A percentile compares a stretch with the other conserved stretches of the same genome.
phyloP scores from a whole-genome alignment of 2,888 invertebrate genomes.

The Papilio demoleus region DNA sequence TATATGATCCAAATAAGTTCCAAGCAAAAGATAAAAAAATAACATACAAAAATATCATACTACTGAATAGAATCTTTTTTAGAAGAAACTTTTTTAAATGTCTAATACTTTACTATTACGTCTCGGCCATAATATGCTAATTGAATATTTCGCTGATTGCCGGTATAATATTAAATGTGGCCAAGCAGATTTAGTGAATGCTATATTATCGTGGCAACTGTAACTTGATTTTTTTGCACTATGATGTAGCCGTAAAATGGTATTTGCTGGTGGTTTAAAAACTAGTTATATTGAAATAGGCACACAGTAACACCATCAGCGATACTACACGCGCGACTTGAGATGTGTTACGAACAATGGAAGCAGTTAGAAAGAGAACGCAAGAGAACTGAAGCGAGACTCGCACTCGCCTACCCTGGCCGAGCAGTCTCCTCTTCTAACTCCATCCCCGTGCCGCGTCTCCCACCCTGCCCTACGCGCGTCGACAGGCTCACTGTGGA shows the following conservation, averaged over 20 bases:
- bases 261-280: background rate
- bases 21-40: too few species aligned
- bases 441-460: conserved; percentile 89
- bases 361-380: conserved; percentile 90
- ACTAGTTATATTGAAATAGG: conserved; percentile 49
- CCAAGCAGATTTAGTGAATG: too few species aligned
- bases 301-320: conserved; percentile 78
- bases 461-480: conserved; percentile 89
- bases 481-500: conserved; percentile 92
- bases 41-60: too few species aligned
- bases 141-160: too few species aligned
- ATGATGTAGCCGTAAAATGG: too few species aligned
- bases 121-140: too few species aligned
- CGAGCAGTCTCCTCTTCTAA: conserved; percentile 91
- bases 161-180: too few species aligned
- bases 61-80: too few species aligned
- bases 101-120: too few species aligned
- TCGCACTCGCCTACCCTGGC: conserved; percentile 91
- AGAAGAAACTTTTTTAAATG: too few species aligned
- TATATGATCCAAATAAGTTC: too few species aligned
- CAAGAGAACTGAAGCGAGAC: conserved; percentile 90
- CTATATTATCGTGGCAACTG: background rate
- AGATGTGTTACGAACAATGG: conserved; percentile 92
- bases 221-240: background rate
- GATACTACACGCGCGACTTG: conserved; percentile 87